phyloP scores from a whole-genome alignment of 2,113 vertebrate species.

The Rutilus rutilus region DNA sequence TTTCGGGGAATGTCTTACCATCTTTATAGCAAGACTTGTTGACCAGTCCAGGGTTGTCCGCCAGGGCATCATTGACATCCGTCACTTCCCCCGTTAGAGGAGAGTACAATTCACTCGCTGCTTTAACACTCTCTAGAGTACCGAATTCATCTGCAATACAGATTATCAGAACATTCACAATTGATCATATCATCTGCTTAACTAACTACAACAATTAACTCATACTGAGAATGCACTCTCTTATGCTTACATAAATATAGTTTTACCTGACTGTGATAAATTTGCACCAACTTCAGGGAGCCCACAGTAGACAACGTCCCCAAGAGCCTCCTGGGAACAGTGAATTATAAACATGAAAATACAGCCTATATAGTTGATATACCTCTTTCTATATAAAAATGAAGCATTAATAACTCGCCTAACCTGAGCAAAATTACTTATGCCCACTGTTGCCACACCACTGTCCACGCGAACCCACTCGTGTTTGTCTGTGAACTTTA shows the following conservation, averaged over 20 bases:
- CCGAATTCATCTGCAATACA: slow-evolving; percentile 95
- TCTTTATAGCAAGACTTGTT: slow-evolving; percentile 98
- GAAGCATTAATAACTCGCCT: slow-evolving; percentile 2
- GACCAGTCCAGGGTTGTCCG: slow-evolving; percentile 91
- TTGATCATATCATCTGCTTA: background rate
- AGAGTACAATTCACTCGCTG: slow-evolving; percentile 96
- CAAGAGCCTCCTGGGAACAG: slow-evolving; percentile 85
- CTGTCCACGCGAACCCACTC: slow-evolving; percentile 92
- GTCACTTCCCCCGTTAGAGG: slow-evolving; percentile 94
- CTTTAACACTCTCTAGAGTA: slow-evolving; percentile 97
- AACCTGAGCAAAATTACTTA: slow-evolving; percentile 97
- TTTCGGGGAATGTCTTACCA: slow-evolving; percentile 77
- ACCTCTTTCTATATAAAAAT: background rate
- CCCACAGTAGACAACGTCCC: slow-evolving; percentile 97
- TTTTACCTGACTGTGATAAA: slow-evolving; percentile 87
- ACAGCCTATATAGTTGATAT: background rate
- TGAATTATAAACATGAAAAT: background rate
- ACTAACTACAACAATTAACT: background rate
- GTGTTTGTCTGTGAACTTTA: slow-evolving; percentile 97
- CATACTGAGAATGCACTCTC: background rate
- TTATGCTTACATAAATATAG: background rate
- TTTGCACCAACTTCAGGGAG: slow-evolving; percentile 94
- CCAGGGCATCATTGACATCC: slow-evolving; percentile 87
- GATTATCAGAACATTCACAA: slow-evolving; percentile 60
- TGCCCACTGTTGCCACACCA: slow-evolving; percentile 92